Evolutionary conservation across 2,888 invertebrate genomes (phyloP).

Genomic region (Troilus luridus): DNA sequence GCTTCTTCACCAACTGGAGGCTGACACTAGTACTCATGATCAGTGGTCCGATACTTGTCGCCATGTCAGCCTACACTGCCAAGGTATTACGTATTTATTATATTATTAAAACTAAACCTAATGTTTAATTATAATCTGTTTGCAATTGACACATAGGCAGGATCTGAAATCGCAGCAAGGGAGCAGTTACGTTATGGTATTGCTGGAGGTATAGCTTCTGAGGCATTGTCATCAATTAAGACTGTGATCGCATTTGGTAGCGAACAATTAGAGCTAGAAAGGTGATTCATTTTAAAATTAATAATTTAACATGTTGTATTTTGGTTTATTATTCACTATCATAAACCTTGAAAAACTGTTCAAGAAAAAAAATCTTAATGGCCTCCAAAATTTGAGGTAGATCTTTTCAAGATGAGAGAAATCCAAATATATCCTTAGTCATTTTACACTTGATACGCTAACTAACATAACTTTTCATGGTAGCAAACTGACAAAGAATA

Average conservation of each 20-base stretch:
- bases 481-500: no score
- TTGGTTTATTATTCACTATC: no score
- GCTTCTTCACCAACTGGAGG: conserved; percentile 87
- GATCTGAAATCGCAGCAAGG: conserved; percentile 68
- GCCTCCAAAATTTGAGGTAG: no score
- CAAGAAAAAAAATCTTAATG: no score
- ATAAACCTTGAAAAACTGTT: no score
- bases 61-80: conserved; percentile 5
- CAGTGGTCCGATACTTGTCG: conserved; percentile 38
- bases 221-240: conserved; percentile 69
- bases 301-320: neutral
- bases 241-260: conserved; percentile 70
- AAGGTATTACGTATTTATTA: neutral
- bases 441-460: no score
- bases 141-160: neutral
- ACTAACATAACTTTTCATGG: no score
- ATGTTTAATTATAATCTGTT: no score
- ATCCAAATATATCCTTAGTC: no score
- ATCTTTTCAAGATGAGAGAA: no score
- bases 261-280: conserved; percentile 68
- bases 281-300: conserved; percentile 67
- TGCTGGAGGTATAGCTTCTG: conserved; percentile 70
- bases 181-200: conserved; percentile 71
- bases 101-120: no score
- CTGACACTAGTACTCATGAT: conserved; percentile 84